These are phyloP conservation scores for Syngnathus floridae DNA, from an alignment of 2,113 vertebrate species.

Conservation along the genomic window DNA sequence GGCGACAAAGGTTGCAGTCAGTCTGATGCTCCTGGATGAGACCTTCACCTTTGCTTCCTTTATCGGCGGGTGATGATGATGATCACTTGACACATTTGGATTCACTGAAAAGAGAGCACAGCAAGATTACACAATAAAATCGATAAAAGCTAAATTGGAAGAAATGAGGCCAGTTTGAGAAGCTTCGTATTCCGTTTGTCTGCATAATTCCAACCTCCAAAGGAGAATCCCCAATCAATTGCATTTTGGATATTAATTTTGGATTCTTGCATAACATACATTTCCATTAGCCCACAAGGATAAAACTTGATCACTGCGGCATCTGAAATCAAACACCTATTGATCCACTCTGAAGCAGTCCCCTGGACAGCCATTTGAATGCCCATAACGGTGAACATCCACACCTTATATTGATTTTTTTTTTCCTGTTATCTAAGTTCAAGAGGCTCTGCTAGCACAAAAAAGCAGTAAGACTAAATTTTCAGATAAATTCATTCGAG, in stretches of 20 bases:
- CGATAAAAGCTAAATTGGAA: slow-evolving; percentile 45
- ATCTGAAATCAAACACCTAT: slow-evolving; percentile 54
- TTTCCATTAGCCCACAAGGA: background rate
- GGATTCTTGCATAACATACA: background rate
- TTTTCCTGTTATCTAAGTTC: slow-evolving; percentile 12
- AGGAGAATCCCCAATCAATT: slow-evolving; percentile 6
- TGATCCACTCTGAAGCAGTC: slow-evolving; percentile 38
- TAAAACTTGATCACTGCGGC: slow-evolving; percentile 9
- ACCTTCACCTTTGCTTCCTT: slow-evolving; percentile 31
- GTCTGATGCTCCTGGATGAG: slow-evolving; percentile 40
- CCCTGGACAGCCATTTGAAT: slow-evolving; percentile 51
- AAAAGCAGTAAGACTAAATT: slow-evolving; percentile 4
- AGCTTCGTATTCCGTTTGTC: slow-evolving; percentile 32
- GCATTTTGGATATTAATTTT: background rate
- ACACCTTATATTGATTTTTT: slow-evolving; percentile 13
- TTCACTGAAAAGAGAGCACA: slow-evolving; percentile 57
- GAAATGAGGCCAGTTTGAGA: slow-evolving; percentile 36
- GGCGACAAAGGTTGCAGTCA: slow-evolving; percentile 39
- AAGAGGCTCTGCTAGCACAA: slow-evolving; percentile 19
- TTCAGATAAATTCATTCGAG: slow-evolving; percentile 20
- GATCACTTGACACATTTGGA: slow-evolving; percentile 56
- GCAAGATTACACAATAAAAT: slow-evolving; percentile 5
- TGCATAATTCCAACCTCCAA: slow-evolving; percentile 21
- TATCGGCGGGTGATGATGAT: slow-evolving; percentile 51
- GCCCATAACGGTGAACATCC: slow-evolving; percentile 40